Evolutionary conservation across 1,140 invertebrate genomes (phyloP).

Genomic region (Drosophila melanica): DNA sequence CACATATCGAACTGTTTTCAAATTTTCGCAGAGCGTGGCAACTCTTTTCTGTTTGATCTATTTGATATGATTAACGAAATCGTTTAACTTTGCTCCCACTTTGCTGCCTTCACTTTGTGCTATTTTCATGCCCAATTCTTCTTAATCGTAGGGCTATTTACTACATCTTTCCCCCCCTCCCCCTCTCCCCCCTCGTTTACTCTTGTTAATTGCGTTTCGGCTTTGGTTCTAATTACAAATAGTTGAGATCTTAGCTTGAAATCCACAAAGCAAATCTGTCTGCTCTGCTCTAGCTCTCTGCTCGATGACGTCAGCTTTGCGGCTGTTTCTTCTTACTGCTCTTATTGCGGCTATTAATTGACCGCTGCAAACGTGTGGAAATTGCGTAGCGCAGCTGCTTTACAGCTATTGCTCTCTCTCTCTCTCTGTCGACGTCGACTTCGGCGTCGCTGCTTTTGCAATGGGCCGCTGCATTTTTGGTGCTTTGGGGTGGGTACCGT

Average conservation of each 20-base stretch:
- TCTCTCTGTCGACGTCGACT: neutral
- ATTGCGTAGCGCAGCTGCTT: neutral
- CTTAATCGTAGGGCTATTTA: neutral
- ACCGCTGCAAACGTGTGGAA: conserved; percentile 26
- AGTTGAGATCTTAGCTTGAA: conserved; percentile 39
- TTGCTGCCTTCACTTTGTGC: neutral
- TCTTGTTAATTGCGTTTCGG: conserved; percentile 32
- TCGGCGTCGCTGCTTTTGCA: conserved; percentile 35
- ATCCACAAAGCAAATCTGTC: conserved; percentile 5
- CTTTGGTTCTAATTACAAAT: conserved; percentile 58
- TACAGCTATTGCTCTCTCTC: neutral
- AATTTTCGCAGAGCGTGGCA: conserved; percentile 1
- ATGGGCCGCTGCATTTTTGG: conserved; percentile 40
- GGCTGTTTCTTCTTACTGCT: conserved; percentile 10
- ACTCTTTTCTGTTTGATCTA: conserved; percentile 4
- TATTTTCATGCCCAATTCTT: conserved; percentile 3
- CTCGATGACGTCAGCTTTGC: conserved; percentile 48
- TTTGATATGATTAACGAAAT: conserved; percentile 17
- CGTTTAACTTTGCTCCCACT: neutral
- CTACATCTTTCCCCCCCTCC: neutral
- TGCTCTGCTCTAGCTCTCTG: neutral
- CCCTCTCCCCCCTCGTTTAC: conserved; percentile 8
- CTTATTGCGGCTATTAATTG: conserved; percentile 51
- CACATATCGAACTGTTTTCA: neutral
- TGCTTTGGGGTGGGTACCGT: conserved; percentile 27